Base-by-base conservation (phyloP, 2,888 invertebrate species). In the Ganaspis brasiliensis region DNA sequence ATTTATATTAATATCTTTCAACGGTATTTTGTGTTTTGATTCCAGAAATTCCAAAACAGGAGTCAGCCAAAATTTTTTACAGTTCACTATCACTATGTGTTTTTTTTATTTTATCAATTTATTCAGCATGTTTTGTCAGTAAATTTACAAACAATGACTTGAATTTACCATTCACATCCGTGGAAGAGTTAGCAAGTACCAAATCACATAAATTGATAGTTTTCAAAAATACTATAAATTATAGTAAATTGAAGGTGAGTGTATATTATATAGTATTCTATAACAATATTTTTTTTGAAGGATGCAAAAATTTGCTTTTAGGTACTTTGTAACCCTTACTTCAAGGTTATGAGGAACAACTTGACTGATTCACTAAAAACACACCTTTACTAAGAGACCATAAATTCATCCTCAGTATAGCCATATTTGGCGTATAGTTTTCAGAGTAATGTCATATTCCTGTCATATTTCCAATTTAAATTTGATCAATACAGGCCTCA, bases 201-300 rank as follows among this genome's bases (percentile, higher is more conserved):
- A 52, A 52, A 52, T 52, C 52, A 52, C 52, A 52, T n/a, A 52
- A 19, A 2, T 16, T 52, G 16, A 52, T 52, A 19, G 52, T 52
- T 19, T 52, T 52, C 6, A 19, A 52, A 19, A 1, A 52, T 1
- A 52, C 52, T 52, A 19, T 19, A 0, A 52, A 19, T 52, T 52
- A 52, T 52, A 8, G 16, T 19, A 52, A 6, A 19, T 16, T 52
- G 8, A 52, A 19, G 9, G 52, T 52, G 16, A 19, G 52, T 52
- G 6, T 52, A 6, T 19, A 16, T 5, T 52, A 6, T 35, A 6
- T 6, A 9, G 9, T 6, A 35, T 35, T 4, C 35, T 35, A 6
- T 35, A 35, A 35, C 4, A 35, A 49, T 3, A 49, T n/a, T n/a
- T n/a, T 49, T 0, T 45, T 14, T 45, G 12, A 14, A 14, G 4